Percentiles rank a stretch among this genome's conserved stretches.
phyloP scores from a whole-genome alignment of 2,797 vertebrate species.

The Enteromius paludinosus region DNA sequence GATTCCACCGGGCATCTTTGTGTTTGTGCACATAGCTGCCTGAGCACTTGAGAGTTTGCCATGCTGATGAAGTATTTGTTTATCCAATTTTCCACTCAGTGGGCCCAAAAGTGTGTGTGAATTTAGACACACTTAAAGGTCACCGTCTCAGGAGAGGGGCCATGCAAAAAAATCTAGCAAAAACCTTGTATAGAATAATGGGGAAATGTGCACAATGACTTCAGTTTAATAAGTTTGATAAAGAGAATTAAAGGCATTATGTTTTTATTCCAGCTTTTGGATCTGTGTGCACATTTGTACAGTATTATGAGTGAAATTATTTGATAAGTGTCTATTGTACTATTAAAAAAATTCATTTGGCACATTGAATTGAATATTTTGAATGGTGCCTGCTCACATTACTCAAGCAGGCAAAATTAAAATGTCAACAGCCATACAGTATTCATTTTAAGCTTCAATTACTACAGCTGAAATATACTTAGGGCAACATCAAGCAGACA shows the following conservation, averaged over 20 bases:
- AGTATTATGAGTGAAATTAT: not conserved
- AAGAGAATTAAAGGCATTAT: not conserved
- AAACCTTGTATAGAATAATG: conserved; percentile 4
- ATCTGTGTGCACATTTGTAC: not conserved
- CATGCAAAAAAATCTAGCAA: conserved; percentile 53
- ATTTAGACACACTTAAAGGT: conserved; percentile 73
- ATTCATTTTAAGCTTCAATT: conserved; percentile 20
- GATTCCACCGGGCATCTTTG: conserved; percentile 31
- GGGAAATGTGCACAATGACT: conserved; percentile 28
- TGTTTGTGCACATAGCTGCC: conserved; percentile 37
- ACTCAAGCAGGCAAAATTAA: not conserved
- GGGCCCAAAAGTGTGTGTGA: conserved; percentile 73
- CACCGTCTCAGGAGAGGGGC: conserved; percentile 63
- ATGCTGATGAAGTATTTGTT: conserved; percentile 77
- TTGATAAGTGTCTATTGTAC: not conserved
- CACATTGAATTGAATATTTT: not conserved
- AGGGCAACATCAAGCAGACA: conserved; percentile 14
- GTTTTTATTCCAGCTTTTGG: not conserved
- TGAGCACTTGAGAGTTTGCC: conserved; percentile 57
- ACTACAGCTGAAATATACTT: conserved; percentile 14
- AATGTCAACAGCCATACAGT: not conserved
- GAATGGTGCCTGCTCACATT: conserved; percentile 13
- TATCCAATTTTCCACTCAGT: conserved; percentile 76
- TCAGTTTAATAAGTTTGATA: not conserved
- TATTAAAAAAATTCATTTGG: not conserved